phyloP scores from a whole-genome alignment of 2,888 invertebrate genomes.

The Oxystoma pomonae region DNA sequence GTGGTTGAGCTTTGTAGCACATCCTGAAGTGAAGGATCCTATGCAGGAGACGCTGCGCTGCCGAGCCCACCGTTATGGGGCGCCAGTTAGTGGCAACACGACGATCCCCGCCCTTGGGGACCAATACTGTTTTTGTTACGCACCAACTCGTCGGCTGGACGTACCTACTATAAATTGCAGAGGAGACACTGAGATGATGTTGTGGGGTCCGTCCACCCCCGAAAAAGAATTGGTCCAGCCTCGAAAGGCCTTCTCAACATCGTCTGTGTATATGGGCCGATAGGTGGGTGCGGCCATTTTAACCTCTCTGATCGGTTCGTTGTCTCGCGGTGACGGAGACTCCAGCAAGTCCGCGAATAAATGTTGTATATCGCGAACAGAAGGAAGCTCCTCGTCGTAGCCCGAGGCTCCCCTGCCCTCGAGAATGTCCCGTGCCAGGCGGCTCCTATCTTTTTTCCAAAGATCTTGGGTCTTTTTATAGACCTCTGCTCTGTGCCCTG shows the following conservation, averaged over 20 bases:
- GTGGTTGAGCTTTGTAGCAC: too few species aligned
- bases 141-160: too few species aligned
- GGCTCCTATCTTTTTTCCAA: not conserved
- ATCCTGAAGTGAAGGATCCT: too few species aligned
- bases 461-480: not conserved
- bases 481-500: not conserved
- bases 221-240: constrained; percentile 8
- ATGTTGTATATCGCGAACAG: not conserved
- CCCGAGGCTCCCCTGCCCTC: not conserved
- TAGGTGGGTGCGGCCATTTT: not conserved
- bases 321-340: not conserved
- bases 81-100: too few species aligned
- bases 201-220: constrained; percentile 5
- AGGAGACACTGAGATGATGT: too few species aligned
- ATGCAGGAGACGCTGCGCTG: too few species aligned
- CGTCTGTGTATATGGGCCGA: not conserved
- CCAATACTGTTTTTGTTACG: too few species aligned
- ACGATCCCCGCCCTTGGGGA: too few species aligned
- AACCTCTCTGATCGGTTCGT: not conserved
- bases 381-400: not conserved
- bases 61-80: too few species aligned
- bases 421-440: not conserved
- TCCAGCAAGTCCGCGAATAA: not conserved
- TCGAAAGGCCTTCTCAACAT: constrained; percentile 3
- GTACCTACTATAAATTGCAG: too few species aligned